A percentile compares a stretch with the other conserved stretches of the same genome.
These are phyloP conservation scores for Yponomeuta malinellus DNA, from an alignment of 2,888 invertebrate species.

Conservation along the genomic window DNA sequence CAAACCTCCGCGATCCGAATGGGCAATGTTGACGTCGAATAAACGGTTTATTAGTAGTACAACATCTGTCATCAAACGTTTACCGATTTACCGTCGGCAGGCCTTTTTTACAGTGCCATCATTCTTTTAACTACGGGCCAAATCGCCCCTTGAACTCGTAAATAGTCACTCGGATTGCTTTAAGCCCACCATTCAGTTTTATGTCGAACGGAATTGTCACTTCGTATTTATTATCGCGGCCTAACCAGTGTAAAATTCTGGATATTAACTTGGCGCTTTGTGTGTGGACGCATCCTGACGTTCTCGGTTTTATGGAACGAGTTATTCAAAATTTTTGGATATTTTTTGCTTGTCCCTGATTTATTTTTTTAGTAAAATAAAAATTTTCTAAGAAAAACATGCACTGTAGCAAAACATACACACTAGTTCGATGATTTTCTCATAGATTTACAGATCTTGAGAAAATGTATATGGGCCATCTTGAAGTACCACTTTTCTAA, in stretches of 20 bases:
- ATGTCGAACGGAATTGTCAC: slow-evolving; percentile 56
- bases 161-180: slow-evolving; percentile 50
- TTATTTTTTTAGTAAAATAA: no score
- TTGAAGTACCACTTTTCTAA: background rate
- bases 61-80: slow-evolving; percentile 51
- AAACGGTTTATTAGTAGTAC: slow-evolving; percentile 13
- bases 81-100: slow-evolving; percentile 50
- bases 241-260: slow-evolving; percentile 44
- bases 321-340: background rate
- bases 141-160: slow-evolving; percentile 58
- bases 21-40: background rate
- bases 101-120: slow-evolving; percentile 56
- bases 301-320: background rate
- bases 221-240: slow-evolving; percentile 46
- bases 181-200: slow-evolving; percentile 61
- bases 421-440: no score
- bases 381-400: no score
- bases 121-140: slow-evolving; percentile 51
- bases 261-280: background rate
- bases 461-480: no score
- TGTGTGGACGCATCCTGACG: background rate
- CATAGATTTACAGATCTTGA: no score
- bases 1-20: background rate
- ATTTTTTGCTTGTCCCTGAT: background rate
- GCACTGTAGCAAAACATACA: no score